Evolutionary conservation across 2,797 vertebrate genomes (phyloP), one percentile per base, ranked within the genome.

Genomic region (Macropodus opercularis): DNA sequence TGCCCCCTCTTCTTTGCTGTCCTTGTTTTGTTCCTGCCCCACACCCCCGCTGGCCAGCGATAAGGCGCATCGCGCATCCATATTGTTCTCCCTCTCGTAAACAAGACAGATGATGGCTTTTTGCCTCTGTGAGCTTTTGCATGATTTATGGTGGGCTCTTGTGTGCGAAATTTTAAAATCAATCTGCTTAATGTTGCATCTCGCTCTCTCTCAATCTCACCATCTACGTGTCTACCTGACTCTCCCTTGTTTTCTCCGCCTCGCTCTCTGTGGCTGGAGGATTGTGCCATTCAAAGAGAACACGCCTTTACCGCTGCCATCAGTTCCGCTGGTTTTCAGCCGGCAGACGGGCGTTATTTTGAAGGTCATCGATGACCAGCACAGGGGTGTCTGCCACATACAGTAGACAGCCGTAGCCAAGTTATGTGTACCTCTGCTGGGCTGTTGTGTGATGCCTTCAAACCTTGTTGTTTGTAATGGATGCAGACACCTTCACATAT

Each of bases 171-270:
- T 84, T 77, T 82, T 72, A 69, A 85, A 88, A 88, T 92, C 83
- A 90, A 86, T 91, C 85, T 85, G 87, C 75, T 87, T 92, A 91
- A 92, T 91, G 87, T 91, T 89, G 83, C 85, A 79, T 88, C 79
- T 75, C 67, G 29, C 80, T 79, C 80, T 64, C 69, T 79, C 78
- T 81, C 70, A 67, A 65, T 83, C 77, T 69, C 65, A 2, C 50
- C 49, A 52, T 78, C 72, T 63, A 43, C 58, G 50, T 67, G 53
- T 72, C 56, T 63, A 52, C 41, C 54, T 59, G 47, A 13, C 47
- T 48, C 13, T 43, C 50, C 63, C 29, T 58, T n/a, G n/a, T n/a
- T n/a, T n/a, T n/a, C n/a, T n/a, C n/a, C n/a, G n/a, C 62, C 35
- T 55, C 70, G 65, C 11, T 48, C 41, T 46, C 23, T 43, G 51